Evolutionary conservation across 2,797 vertebrate genomes (phyloP), one percentile per base, ranked within the genome.

Genomic region (Chelidonichthys spinosus): DNA sequence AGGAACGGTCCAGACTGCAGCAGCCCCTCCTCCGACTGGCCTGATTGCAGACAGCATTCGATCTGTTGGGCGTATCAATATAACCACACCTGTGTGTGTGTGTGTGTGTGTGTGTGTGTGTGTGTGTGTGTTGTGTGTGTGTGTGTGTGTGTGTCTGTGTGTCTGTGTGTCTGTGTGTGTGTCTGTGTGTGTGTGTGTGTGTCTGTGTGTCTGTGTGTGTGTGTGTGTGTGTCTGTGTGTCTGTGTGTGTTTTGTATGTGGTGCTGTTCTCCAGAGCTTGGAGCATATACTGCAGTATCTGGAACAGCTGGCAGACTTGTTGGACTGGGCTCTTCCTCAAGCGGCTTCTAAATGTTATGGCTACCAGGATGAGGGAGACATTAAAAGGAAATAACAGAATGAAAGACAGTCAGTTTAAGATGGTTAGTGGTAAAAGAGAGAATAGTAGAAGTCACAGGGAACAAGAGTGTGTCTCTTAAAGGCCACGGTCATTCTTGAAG

Each of bases 1-100:
- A 71, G 79, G 69, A 68, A 17, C 40, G 7, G 54, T 66, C 76
- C 83, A 84, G 73, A 83, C 75, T 63, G 59, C 85, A 83, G 85
- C 68, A 83, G 81, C 60, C 25, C 39, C 66, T 87, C 72, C 69
- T 84, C 79, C 72, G 44, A 71, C 49, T 37, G 74, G 72, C 68
- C 76, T 49, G 64, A 58, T 50, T 70, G 66, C 77, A 84, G 82
- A 81, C 79, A n/a, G 67, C 17, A 6, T 80, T 87, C 54, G 43
- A 78, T 82, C 74, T 72, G 68, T 69, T 68, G 50, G 44, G 40
- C 69, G 15, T 82, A 68, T 88, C 81, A 70, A 79, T 80, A 75
- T 62, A 68, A 84, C 37, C 47, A 70, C 76, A 70, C 55, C 49
- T 79, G 60, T 63, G 64, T 63, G n/a, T 73, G 76, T 66, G 44